Percentiles rank a stretch among this genome's conserved stretches.
phyloP scores from a whole-genome alignment of 2,888 invertebrate species.

The Nephrotoma flavescens region DNA sequence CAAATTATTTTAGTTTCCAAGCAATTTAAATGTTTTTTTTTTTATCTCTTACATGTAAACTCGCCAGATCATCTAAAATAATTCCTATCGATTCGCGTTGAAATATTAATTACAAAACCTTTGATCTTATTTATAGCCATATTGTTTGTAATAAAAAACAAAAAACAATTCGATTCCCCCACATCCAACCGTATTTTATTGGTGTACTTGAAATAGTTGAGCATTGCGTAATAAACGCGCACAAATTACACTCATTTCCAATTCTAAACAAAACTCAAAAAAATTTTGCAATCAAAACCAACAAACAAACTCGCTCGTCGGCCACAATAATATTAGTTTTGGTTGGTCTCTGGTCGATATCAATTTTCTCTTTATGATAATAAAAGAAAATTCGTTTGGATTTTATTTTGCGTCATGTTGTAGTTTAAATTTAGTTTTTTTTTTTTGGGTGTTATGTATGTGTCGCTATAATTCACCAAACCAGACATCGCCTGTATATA shows the following conservation, averaged over 20 bases:
- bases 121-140: background rate
- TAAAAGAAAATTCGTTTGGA: background rate
- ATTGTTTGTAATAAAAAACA: background rate
- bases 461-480: background rate
- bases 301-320: background rate
- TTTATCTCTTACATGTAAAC: too few relatives aligned
- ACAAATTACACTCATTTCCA: background rate
- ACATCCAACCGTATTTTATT: background rate
- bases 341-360: background rate
- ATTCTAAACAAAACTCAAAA: background rate
- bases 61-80: too few relatives aligned
- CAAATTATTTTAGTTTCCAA: too few relatives aligned
- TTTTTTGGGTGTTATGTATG: background rate
- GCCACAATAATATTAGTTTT: background rate
- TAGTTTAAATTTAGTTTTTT: background rate
- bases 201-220: background rate
- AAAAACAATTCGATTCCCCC: background rate
- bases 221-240: background rate
- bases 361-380: background rate
- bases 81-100: background rate
- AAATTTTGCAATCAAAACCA: background rate
- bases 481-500: background rate
- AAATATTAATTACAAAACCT: background rate
- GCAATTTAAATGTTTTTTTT: too few relatives aligned
- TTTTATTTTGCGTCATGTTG: background rate